Evolutionary conservation across 2,888 invertebrate genomes (phyloP).

Genomic region (Patella pellucida): DNA sequence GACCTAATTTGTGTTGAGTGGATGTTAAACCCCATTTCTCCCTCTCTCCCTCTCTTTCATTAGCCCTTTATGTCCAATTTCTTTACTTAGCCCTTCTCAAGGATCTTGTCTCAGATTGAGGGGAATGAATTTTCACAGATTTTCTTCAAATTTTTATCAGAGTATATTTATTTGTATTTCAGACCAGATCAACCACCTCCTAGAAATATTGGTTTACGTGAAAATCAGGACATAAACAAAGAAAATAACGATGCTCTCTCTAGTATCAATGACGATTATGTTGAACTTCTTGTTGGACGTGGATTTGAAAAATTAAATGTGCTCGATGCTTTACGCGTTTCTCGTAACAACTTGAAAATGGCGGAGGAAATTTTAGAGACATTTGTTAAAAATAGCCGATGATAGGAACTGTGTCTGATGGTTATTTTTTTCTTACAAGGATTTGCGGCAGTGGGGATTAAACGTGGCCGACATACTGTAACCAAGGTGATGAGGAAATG

Average conservation of each 20-base stretch:
- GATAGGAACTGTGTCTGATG: slow-evolving; percentile 4
- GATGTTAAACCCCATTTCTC: too few relatives aligned
- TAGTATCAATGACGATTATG: slow-evolving; percentile 74
- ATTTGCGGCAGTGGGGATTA: too few relatives aligned
- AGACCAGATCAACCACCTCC: slow-evolving; percentile 47
- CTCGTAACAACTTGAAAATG: slow-evolving; percentile 94
- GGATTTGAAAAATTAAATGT: slow-evolving; percentile 93
- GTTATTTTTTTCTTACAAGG: too few relatives aligned
- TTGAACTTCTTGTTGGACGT: slow-evolving; percentile 87
- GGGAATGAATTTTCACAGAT: background rate
- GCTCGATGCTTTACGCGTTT: slow-evolving; percentile 90
- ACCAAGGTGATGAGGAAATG: too few relatives aligned
- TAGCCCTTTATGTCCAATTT: background rate
- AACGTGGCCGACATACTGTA: too few relatives aligned
- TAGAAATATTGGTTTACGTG: slow-evolving; percentile 57
- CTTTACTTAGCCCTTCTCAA: slow-evolving; percentile 26
- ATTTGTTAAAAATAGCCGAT: slow-evolving; percentile 76
- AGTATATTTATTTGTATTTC: background rate
- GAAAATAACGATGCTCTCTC: slow-evolving; percentile 54
- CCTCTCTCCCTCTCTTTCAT: too few relatives aligned
- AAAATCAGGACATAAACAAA: slow-evolving; percentile 65
- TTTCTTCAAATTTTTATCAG: background rate
- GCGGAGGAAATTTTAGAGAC: slow-evolving; percentile 94
- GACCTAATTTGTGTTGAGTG: too few relatives aligned
- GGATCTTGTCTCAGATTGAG: slow-evolving; percentile 23